Conservation (phyloP, 2,113 vertebrate genomes). For the Pipra filicauda region DNA sequence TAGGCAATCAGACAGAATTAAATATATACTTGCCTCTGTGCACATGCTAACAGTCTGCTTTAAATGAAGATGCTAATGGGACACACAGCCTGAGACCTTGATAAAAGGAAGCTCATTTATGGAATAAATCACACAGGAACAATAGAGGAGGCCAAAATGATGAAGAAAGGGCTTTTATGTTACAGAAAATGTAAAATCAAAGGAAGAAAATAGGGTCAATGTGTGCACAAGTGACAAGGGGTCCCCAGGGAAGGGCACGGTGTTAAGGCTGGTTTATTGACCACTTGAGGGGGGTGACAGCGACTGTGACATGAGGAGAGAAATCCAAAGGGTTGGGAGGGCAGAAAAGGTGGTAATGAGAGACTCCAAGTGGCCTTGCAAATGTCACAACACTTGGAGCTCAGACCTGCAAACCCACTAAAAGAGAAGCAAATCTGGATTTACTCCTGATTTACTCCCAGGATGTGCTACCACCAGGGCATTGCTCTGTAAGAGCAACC, state of each 20-base stretch:
- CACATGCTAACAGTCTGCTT: background rate
- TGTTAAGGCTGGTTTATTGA: slow-evolving; percentile 14
- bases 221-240: slow-evolving; percentile 13
- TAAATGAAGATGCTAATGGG: slow-evolving; percentile 11
- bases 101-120: background rate
- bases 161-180: background rate
- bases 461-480: background rate
- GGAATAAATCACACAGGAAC: slow-evolving; percentile 13
- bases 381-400: background rate
- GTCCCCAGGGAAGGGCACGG: background rate
- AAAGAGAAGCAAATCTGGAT: background rate
- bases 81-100: background rate
- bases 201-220: slow-evolving; percentile 18
- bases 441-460: background rate
- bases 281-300: slow-evolving; percentile 10
- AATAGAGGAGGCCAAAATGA: background rate
- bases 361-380: background rate
- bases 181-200: slow-evolving; percentile 44
- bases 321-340: background rate
- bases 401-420: background rate
- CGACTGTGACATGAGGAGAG: background rate
- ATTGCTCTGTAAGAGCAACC: background rate
- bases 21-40: background rate
- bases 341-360: background rate
- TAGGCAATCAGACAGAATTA: background rate